Evolutionary conservation across 2,888 invertebrate species (phyloP).

Genomic region (Lissonota sp.): DNA sequence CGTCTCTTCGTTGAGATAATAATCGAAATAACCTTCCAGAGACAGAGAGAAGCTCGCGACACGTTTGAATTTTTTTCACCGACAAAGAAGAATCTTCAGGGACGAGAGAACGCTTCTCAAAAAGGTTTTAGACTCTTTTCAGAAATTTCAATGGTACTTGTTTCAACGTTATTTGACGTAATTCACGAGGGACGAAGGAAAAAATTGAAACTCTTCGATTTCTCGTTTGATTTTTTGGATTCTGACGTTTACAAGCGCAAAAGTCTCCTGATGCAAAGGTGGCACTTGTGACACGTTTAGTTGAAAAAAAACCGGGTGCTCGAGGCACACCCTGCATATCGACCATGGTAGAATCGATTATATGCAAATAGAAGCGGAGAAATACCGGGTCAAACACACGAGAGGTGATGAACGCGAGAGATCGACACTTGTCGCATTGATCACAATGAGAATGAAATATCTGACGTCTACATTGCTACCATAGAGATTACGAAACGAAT

Average conservation of each 20-base stretch:
- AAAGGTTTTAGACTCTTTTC: too few relatives aligned
- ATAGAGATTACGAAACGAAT: not conserved
- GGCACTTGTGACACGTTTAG: not conserved
- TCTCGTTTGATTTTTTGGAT: too few relatives aligned
- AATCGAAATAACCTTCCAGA: conserved; percentile 21
- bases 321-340: conserved; percentile 55
- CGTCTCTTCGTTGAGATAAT: not conserved
- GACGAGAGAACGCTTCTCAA: not conserved
- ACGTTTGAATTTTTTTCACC: conserved; percentile 12
- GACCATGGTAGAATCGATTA: conserved; percentile 50
- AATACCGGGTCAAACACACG: conserved; percentile 52
- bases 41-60: not conserved
- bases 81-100: not conserved
- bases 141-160: too few relatives aligned
- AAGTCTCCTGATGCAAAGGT: not conserved
- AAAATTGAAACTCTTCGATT: too few relatives aligned
- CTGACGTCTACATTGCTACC: not conserved
- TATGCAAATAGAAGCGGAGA: conserved; percentile 54
- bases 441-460: not conserved
- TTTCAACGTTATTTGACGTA: too few relatives aligned
- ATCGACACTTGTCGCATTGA: conserved; percentile 34
- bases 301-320: conserved; percentile 24
- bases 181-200: not conserved
- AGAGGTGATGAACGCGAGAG: conserved; percentile 21
- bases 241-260: too few relatives aligned